These are phyloP conservation scores for Oeneis ivallda DNA, from an alignment of 2,888 invertebrate species.

Conservation along the genomic window DNA sequence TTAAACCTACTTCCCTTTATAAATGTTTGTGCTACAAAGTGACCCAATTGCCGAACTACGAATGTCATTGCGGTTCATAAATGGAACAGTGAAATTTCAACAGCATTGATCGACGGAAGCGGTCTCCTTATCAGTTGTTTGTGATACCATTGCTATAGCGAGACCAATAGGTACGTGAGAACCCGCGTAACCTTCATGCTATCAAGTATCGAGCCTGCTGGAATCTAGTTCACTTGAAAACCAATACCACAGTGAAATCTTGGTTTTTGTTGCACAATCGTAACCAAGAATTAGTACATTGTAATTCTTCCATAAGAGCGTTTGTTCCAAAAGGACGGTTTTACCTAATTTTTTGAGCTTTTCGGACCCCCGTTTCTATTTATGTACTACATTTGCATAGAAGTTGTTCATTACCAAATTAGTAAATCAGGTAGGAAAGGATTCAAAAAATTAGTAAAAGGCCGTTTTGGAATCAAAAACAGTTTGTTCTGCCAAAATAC, in stretches of 20 bases:
- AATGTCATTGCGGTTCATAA: constrained; percentile 26
- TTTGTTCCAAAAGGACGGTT: no score
- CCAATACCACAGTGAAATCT: constrained; percentile 8
- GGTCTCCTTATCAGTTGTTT: constrained; percentile 69
- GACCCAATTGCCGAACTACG: constrained; percentile 28
- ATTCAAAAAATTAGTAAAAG: no score
- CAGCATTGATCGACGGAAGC: constrained; percentile 60
- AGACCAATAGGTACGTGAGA: constrained; percentile 59
- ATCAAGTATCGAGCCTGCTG: constrained; percentile 9
- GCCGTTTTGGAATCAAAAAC: no score
- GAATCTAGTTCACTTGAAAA: constrained; percentile 20
- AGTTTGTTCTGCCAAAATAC: no score
- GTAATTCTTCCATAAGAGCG: no score
- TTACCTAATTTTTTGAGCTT: no score
- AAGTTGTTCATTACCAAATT: no score
- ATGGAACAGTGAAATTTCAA: constrained; percentile 57
- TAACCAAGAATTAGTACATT: background rate
- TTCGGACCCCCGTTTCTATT: no score
- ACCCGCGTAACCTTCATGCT: constrained; percentile 47
- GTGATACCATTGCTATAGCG: constrained; percentile 60
- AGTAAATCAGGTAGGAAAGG: no score
- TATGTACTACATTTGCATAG: no score
- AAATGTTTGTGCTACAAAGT: no score
- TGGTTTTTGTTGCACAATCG: constrained; percentile 9
- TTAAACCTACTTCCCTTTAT: no score